Percentiles rank a stretch among this genome's conserved stretches.
Evolutionary conservation across 2,888 invertebrate genomes (phyloP).

Genomic region (Dynastes tityus): DNA sequence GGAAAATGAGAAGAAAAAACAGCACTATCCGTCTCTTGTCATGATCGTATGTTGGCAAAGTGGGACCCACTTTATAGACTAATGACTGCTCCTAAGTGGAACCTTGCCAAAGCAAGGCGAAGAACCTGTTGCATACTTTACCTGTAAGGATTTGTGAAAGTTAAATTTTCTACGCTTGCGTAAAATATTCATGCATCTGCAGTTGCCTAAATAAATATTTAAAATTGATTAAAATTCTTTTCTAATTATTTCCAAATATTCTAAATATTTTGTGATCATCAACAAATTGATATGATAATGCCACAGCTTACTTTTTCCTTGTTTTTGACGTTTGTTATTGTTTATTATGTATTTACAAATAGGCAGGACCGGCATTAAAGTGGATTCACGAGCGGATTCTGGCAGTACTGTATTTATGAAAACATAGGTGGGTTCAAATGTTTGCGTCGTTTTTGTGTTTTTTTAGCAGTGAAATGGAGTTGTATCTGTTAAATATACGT

Average conservation of each 20-base stretch:
- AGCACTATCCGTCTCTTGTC: slow-evolving; percentile 47
- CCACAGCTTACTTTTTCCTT: too few species aligned
- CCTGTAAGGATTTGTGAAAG: slow-evolving; percentile 53
- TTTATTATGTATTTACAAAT: too few species aligned
- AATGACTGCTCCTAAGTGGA: slow-evolving; percentile 53
- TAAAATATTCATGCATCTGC: not conserved
- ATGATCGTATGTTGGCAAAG: slow-evolving; percentile 52
- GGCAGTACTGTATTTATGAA: too few species aligned
- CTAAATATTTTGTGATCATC: not conserved
- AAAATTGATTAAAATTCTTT: not conserved
- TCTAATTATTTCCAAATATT: not conserved
- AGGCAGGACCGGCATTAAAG: too few species aligned
- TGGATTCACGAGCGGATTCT: too few species aligned
- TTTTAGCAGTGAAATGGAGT: too few species aligned
- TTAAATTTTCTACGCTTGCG: slow-evolving; percentile 41
- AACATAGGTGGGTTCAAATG: too few species aligned
- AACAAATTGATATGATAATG: too few species aligned
- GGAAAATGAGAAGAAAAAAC: slow-evolving; percentile 35
- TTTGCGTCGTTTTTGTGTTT: too few species aligned
- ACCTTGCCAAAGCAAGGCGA: slow-evolving; percentile 53
- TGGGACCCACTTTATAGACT: slow-evolving; percentile 53
- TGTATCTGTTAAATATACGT: too few species aligned
- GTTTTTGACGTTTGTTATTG: too few species aligned
- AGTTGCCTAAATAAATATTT: slow-evolving; percentile 29
- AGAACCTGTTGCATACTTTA: slow-evolving; percentile 58